A percentile compares a stretch with the other conserved stretches of the same genome.
Evolutionary conservation across 2,888 invertebrate genomes (phyloP).

Genomic region (Conistra vaccinii): DNA sequence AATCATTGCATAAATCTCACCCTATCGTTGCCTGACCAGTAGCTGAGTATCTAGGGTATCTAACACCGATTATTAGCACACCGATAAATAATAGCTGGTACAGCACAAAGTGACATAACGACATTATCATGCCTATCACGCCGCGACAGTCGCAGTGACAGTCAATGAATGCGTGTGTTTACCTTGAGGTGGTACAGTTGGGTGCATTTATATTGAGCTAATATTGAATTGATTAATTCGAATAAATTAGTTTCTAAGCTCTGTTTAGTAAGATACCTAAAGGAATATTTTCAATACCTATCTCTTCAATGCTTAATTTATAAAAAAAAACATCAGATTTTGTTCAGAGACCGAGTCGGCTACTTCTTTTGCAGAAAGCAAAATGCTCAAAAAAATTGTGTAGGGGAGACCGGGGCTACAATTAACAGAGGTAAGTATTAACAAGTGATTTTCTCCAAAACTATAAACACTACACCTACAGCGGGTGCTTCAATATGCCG

Average conservation of each 20-base stretch:
- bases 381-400: no score
- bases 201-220: constrained; percentile 48
- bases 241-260: not conserved
- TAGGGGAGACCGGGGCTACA: no score
- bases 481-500: no score
- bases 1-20: not conserved
- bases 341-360: not conserved
- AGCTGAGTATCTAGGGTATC: constrained; percentile 23
- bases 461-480: no score
- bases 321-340: not conserved
- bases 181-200: constrained; percentile 73
- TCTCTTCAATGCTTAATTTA: not conserved
- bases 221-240: not conserved
- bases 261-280: not conserved
- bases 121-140: constrained; percentile 66
- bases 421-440: no score
- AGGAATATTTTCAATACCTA: not conserved
- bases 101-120: constrained; percentile 47
- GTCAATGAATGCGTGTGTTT: constrained; percentile 69
- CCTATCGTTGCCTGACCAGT: not conserved
- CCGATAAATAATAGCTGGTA: constrained; percentile 24
- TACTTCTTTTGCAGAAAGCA: not conserved
- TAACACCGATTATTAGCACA: constrained; percentile 30
- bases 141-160: constrained; percentile 47
- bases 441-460: no score